Evolutionary conservation across 1,140 invertebrate genomes (phyloP).

Genomic region (Lithobius niger): DNA sequence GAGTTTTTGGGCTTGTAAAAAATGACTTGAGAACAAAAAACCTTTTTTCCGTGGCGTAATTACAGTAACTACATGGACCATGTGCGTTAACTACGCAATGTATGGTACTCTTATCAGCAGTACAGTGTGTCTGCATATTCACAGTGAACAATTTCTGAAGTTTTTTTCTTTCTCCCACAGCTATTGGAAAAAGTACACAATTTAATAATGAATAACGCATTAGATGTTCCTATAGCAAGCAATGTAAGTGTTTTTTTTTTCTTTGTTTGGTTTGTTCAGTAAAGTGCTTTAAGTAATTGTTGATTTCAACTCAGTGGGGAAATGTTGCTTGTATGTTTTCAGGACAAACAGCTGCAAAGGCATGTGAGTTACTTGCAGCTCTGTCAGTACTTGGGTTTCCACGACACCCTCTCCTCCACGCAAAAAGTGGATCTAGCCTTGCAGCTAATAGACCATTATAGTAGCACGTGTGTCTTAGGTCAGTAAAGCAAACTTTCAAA

Average conservation of each 20-base stretch:
- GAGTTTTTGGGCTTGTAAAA: too few relatives aligned
- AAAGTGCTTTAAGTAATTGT: too few relatives aligned
- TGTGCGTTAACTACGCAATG: too few relatives aligned
- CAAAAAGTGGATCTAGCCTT: conserved; percentile 23
- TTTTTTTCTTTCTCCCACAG: too few relatives aligned
- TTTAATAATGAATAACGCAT: conserved; percentile 8
- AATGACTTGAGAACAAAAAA: too few relatives aligned
- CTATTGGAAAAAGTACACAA: conserved; percentile 13
- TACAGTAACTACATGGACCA: too few relatives aligned
- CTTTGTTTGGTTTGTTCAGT: too few relatives aligned
- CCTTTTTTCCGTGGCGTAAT: too few relatives aligned
- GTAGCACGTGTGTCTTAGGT: conserved; percentile 30
- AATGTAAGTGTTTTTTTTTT: conserved; percentile 22
- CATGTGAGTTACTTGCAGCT: conserved; percentile 57
- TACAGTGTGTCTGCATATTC: too few relatives aligned
- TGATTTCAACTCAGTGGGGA: too few relatives aligned
- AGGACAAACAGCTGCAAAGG: conserved; percentile 49
- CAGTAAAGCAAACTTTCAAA: conserved; percentile 8
- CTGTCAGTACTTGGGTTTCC: conserved; percentile 47
- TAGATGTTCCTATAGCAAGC: conserved; percentile 14
- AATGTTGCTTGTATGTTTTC: not conserved
- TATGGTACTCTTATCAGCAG: too few relatives aligned
- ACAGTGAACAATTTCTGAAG: too few relatives aligned
- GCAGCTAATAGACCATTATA: conserved; percentile 26
- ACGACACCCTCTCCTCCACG: conserved; percentile 36